Evolutionary conservation across 2,797 vertebrate genomes (phyloP).

Genomic region (Streptopelia turtur): DNA sequence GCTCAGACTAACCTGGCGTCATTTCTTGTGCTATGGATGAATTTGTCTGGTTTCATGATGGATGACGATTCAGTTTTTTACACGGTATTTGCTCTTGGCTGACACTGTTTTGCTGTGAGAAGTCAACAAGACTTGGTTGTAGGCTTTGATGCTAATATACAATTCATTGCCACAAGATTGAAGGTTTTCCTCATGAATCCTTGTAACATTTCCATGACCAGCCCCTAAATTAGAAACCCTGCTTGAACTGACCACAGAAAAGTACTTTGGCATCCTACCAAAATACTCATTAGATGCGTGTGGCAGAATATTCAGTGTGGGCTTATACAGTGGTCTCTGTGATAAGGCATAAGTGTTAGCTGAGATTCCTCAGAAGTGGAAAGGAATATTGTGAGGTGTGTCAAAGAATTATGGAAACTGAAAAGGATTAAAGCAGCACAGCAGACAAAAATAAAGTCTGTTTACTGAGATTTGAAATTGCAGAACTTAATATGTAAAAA

Average conservation of each 20-base stretch:
- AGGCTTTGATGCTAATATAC: neutral
- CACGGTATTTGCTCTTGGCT: neutral
- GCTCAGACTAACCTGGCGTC: neutral
- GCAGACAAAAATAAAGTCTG: neutral
- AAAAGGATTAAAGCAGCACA: neutral
- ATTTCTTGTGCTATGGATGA: neutral
- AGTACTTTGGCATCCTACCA: neutral
- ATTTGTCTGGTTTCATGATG: neutral
- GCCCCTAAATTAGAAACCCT: neutral
- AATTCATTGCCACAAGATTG: neutral
- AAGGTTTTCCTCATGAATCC: neutral
- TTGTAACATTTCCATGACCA: neutral
- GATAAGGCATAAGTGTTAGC: neutral
- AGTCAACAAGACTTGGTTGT: neutral
- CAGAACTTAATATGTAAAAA: neutral
- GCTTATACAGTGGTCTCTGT: neutral
- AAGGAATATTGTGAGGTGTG: neutral
- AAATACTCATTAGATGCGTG: neutral
- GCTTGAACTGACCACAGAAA: neutral
- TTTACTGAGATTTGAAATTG: neutral
- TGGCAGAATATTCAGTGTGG: neutral
- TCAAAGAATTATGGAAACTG: neutral
- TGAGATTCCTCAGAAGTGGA: neutral
- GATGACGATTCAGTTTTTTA: neutral
- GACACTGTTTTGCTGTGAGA: neutral